Evolutionary conservation across 2,888 invertebrate species (phyloP), one percentile per base, ranked within the genome.

Genomic region (Argyra leucocephala): DNA sequence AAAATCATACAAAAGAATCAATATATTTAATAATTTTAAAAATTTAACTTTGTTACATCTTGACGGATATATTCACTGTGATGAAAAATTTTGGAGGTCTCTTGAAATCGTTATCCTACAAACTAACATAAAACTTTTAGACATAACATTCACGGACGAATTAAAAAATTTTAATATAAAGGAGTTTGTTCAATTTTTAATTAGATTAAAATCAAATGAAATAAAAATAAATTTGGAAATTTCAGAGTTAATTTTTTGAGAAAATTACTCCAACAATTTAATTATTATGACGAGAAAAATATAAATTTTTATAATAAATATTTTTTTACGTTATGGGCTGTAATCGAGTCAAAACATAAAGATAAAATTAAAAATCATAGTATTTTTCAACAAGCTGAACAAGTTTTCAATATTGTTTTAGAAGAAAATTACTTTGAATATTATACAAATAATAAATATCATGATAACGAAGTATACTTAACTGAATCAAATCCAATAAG

Each of bases 351-450:
- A 3, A 15, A 48, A 48, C 48, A 48, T 18, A 18, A 48, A 48
- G 2, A 48, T 48, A n/a, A 48, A 2, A 48, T 48, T 18, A 48
- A 18, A 48, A 48, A 48, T 12, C 18, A 48, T 5, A 48, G 18
- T 3, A 12, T 48, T 48, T 48, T 48, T 18, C 5, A 48, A 3
- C 18, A 48, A 48, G 48, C 48, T 18, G 4, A 5, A 48, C 12
- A 48, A 48, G 18, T 48, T n/a, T 48, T 48, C 18, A 48, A 48
- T 48, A 48, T 48, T 48, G 18, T 48, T 18, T 48, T 48, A n/a
- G 48, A 48, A 48, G 48, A 48, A 48, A 18, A 48, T 48, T 48
- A 48, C 18, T 48, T 48, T 48, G 48, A 48, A 48, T 48, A 48
- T 48, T 48, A 48, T 15, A 48, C 15, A 18, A 48, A n/a, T 48